These are phyloP conservation scores for Gila orcuttii DNA, from an alignment of 2,113 vertebrate species.

Conservation along the genomic window DNA sequence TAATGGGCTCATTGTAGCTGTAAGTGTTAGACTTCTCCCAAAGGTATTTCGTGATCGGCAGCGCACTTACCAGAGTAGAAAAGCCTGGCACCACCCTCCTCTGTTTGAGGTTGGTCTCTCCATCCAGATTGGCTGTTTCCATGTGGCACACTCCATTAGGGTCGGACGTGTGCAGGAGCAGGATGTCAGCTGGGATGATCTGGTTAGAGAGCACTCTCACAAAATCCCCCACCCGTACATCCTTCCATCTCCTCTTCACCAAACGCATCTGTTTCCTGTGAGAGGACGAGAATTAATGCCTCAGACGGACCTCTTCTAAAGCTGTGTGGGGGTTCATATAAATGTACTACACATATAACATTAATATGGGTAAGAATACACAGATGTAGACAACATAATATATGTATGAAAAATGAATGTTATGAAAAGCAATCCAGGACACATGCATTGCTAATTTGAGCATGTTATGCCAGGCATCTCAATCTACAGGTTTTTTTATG, in stretches of 20 bases:
- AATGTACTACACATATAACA: not conserved
- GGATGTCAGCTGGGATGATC: constrained; percentile 89
- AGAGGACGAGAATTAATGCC: constrained; percentile 33
- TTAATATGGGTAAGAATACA: not conserved
- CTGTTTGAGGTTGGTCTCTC: constrained; percentile 96
- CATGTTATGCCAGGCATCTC: not conserved
- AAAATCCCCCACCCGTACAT: constrained; percentile 91
- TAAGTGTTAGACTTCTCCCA: not conserved
- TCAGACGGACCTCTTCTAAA: constrained; percentile 27
- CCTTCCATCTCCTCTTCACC: constrained; percentile 84
- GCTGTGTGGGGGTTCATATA: not conserved
- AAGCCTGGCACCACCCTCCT: constrained; percentile 71
- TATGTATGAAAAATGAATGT: no score
- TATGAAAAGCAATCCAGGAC: not conserved
- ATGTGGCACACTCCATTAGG: constrained; percentile 84
- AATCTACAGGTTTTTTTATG: not conserved
- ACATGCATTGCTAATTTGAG: not conserved
- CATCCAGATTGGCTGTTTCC: constrained; percentile 90
- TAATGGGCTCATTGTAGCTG: not conserved
- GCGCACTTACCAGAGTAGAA: constrained; percentile 62
- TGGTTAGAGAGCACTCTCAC: constrained; percentile 86
- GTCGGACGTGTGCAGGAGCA: constrained; percentile 88
- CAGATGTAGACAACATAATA: not conserved
- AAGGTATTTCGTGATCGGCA: not conserved
- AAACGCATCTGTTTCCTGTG: constrained; percentile 79